Evolutionary conservation across 2,797 vertebrate species (phyloP).

Genomic region (Oreonectes daqikongensis): DNA sequence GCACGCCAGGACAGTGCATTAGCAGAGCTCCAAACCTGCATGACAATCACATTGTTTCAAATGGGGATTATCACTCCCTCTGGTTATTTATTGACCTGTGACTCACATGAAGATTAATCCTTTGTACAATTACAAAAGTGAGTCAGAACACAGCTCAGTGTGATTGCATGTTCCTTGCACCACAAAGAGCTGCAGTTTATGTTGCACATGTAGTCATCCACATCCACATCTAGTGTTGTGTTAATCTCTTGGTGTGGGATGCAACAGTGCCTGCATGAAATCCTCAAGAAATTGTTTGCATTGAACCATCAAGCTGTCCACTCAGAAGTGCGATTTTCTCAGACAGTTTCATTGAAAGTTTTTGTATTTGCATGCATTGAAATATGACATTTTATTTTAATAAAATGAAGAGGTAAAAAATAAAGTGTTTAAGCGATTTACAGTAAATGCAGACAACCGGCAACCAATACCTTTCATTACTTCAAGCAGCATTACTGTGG

Average conservation of each 20-base stretch:
- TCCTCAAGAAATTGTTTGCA: background rate
- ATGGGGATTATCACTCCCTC: constrained; percentile 50
- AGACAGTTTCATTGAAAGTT: too few species aligned
- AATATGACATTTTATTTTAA: too few species aligned
- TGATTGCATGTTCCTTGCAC: constrained; percentile 51
- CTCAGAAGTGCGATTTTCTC: too few species aligned
- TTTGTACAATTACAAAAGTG: constrained; percentile 48
- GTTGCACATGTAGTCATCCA: background rate
- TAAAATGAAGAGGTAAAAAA: too few species aligned
- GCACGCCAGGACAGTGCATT: constrained; percentile 11
- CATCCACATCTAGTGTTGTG: background rate
- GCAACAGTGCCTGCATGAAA: background rate
- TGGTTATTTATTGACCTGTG: constrained; percentile 54
- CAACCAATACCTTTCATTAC: too few species aligned
- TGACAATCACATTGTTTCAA: constrained; percentile 45
- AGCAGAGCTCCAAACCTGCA: constrained; percentile 32
- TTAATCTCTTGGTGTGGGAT: background rate
- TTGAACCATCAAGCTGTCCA: background rate
- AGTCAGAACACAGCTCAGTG: constrained; percentile 43
- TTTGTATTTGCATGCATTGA: too few species aligned
- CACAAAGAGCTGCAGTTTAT: constrained; percentile 11
- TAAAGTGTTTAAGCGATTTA: too few species aligned
- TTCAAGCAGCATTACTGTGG: too few species aligned
- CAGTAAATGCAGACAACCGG: too few species aligned
- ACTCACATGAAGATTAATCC: constrained; percentile 53